Base-by-base conservation (phyloP, 2,113 vertebrate genomes). In the Gorsachius goisagi region DNA sequence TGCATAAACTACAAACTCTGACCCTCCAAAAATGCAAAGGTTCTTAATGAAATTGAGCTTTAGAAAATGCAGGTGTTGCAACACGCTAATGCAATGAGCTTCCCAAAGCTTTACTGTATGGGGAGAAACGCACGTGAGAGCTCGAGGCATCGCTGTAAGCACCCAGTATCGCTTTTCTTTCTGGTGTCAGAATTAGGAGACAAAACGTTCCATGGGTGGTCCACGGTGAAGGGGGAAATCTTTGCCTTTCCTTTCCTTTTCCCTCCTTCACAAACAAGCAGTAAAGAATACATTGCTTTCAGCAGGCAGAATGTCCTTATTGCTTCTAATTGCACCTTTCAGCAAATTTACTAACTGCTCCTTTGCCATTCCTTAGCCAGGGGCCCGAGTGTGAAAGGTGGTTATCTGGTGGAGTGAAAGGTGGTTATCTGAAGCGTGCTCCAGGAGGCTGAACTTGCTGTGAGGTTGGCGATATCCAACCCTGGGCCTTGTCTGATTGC, bases 171-270 rank as follows among this genome's bases (percentile, higher is more conserved):
- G 85, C 96, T 97, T 97, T 96, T 97, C 97, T 97, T 90, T 76
- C 60, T 93, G 88, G 67, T 86, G 73, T 93, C 88, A 96, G 95
- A 96, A 96, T 96, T 95, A 96, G 91, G 93, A 93, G 86, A 97
- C 94, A 97, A 98, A 97, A 93, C 81, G 82, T 95, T 96, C 96
- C 98, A 64, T 97, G 98, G 98, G 98, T 98, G 98, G 98, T 98
- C 98, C 82, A 49, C 52, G 41, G 83, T 11, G 59, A 76, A 28
- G 37, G 24, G 56, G 81, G 63, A 77, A 92, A 77, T 89, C 85
- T 89, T 88, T 97, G 63, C 85, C 86, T 87, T 83, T 71, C 79
- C 62, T 94, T 75, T 95, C 77, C 73, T 86, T 93, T 71, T 79
- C 66, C 32, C 10, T 85, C 59, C 66, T 88, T 62, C 81, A 28